A percentile compares a stretch with the other conserved stretches of the same genome.
These are phyloP conservation scores for Argyresthia albistria DNA, from an alignment of 2,888 invertebrate species.

Conservation along the genomic window DNA sequence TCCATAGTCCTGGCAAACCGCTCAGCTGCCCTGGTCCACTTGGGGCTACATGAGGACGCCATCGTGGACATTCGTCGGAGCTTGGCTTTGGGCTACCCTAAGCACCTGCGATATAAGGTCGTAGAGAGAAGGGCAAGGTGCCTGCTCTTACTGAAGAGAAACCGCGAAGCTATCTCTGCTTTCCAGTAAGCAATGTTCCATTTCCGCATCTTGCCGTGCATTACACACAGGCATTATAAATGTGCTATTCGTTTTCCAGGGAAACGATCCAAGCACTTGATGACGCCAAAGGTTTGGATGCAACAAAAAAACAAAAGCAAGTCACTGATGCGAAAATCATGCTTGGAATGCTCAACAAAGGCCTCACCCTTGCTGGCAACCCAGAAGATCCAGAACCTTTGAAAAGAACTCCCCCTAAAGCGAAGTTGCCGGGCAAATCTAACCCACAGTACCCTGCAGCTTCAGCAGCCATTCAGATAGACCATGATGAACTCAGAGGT, in stretches of 20 bases:
- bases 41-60: slow-evolving; percentile 77
- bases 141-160: slow-evolving; percentile 77
- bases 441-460: slow-evolving; percentile 68
- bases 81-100: slow-evolving; percentile 77
- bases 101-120: slow-evolving; percentile 81
- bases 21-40: slow-evolving; percentile 84
- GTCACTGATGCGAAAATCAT: slow-evolving; percentile 79
- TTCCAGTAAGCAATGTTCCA: slow-evolving; percentile 62
- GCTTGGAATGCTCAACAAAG: slow-evolving; percentile 78
- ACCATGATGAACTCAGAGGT: slow-evolving; percentile 74
- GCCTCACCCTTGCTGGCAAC: slow-evolving; percentile 60
- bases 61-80: slow-evolving; percentile 81
- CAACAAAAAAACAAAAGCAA: slow-evolving; percentile 75
- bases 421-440: slow-evolving; percentile 53
- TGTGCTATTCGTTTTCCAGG: slow-evolving; percentile 33
- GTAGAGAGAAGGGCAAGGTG: slow-evolving; percentile 82
- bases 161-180: slow-evolving; percentile 74
- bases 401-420: slow-evolving; percentile 42
- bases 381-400: slow-evolving; percentile 46
- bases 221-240: not conserved
- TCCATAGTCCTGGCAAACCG: slow-evolving; percentile 84
- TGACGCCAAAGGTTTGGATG: slow-evolving; percentile 72
- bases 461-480: slow-evolving; percentile 76
- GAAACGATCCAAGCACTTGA: slow-evolving; percentile 78
- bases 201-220: too few species aligned